phyloP scores from a whole-genome alignment of 2,888 invertebrate genomes.

The Leptodirus hochenwartii region DNA sequence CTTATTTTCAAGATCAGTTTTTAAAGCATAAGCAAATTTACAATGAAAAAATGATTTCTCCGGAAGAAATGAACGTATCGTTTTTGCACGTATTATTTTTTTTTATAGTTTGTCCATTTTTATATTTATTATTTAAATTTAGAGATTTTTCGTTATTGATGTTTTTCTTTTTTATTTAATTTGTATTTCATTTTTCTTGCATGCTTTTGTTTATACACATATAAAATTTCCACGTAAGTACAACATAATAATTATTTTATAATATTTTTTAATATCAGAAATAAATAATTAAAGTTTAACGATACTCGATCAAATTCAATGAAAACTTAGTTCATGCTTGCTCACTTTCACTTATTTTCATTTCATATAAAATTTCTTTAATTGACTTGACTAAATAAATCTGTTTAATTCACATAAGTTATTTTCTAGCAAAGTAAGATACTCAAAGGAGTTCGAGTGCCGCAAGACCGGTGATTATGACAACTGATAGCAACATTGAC shows the following conservation, averaged over 20 bases:
- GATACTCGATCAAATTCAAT: neutral
- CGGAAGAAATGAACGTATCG: too few relatives aligned
- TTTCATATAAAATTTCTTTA: neutral
- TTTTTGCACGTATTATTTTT: too few relatives aligned
- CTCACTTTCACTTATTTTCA: neutral
- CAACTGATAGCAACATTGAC: too few relatives aligned
- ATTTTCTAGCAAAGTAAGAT: conserved; percentile 58
- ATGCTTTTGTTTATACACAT: too few relatives aligned
- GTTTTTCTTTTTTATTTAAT: too few relatives aligned
- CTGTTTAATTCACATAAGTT: conserved; percentile 1
- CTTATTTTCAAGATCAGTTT: too few relatives aligned
- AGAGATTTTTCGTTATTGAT: too few relatives aligned
- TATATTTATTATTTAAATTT: too few relatives aligned
- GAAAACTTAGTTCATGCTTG: neutral
- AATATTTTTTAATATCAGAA: neutral
- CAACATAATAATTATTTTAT: neutral
- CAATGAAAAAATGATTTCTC: too few relatives aligned
- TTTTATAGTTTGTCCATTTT: too few relatives aligned
- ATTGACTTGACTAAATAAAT: neutral
- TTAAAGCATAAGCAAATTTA: too few relatives aligned
- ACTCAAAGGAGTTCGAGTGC: conserved; percentile 52
- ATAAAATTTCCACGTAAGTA: neutral
- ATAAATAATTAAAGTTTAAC: neutral
- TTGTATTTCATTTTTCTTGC: too few relatives aligned
- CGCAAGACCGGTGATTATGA: conserved; percentile 57